These are phyloP conservation scores for Ahaetulla prasina DNA, from an alignment of 2,113 vertebrate genomes.

Conservation along the genomic window DNA sequence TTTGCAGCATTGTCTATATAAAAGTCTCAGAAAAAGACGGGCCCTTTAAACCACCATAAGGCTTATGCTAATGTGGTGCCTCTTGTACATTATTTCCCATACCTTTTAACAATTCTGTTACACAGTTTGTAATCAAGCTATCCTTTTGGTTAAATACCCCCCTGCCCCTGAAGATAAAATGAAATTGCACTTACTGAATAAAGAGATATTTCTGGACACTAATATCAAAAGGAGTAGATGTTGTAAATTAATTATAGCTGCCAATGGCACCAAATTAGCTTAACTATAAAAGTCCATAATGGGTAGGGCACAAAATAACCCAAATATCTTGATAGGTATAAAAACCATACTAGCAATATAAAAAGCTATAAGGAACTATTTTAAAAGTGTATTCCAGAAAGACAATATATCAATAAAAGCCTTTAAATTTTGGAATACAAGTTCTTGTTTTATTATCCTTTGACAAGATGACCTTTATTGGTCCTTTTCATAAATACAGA, in stretches of 20 bases:
- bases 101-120: constrained; percentile 57
- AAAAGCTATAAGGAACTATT: constrained; percentile 34
- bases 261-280: constrained; percentile 38
- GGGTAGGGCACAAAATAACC: constrained; percentile 2
- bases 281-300: constrained; percentile 12
- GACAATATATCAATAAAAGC: neutral
- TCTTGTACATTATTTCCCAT: constrained; percentile 41
- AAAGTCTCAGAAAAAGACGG: constrained; percentile 29
- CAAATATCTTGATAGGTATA: constrained; percentile 35
- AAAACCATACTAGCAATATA: constrained; percentile 13
- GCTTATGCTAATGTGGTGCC: constrained; percentile 48
- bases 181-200: constrained; percentile 29
- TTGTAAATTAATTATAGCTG: constrained; percentile 8
- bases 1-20: constrained; percentile 26
- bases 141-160: neutral
- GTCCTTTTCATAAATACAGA: neutral
- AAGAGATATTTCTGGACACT: constrained; percentile 40
- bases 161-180: neutral
- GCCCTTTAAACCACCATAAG: constrained; percentile 50
- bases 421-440: neutral
- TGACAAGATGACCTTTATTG: neutral
- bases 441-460: neutral
- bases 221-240: constrained; percentile 42
- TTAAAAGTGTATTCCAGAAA: constrained; percentile 12
- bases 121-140: neutral